Base-by-base conservation (phyloP, 2,888 invertebrate genomes). In the Synanthedon andrenaeformis region DNA sequence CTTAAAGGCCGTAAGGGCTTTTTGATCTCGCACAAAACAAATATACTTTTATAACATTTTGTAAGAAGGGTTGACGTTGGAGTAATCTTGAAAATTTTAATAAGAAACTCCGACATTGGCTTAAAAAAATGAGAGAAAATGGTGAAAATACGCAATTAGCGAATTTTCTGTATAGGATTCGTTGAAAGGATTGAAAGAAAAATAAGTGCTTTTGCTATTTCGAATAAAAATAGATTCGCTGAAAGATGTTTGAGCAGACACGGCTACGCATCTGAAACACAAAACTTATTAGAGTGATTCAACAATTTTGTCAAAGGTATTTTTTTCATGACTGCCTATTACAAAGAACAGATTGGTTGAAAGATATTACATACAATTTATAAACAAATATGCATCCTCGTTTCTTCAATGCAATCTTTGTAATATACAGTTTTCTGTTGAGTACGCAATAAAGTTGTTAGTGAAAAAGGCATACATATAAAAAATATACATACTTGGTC, bases 401-500 rank as follows among this genome's bases (percentile, higher is more conserved):
- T 49, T 13, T 4, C 49, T 41, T 8, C 17, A 42, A n/a, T 14
- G 35, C 35, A 10, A n/a, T n/a, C 54, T 54, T 56, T 52, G 48
- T 55, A 56, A 45, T 53, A 28, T 55, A 51, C 53, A 56, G 55
- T 53, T 49, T 14, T 54, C 41, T 10, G n/a, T 45, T 3, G 14
- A 45, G 13, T 13, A 13, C 13, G 14, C 45, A 49, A 49, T 17
- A 49, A 49, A 49, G 49, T 49, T 19, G 2, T 17, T 10, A 19
- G 49, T 19, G 19, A 45, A 13, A 45, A 13, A n/a, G 45, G 35
- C 35, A 35, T 35, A 35, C 35, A 35, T 48, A 10, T 48, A 48
- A 48, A 23, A 45, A 45, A 45, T 23, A 55, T 79, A 91, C 93
- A 88, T 92, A 96, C 97, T 96, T 96, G 79, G 96, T 94, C 83